phyloP scores from a whole-genome alignment of 2,888 invertebrate genomes.

The Pyrochroa serraticornis region DNA sequence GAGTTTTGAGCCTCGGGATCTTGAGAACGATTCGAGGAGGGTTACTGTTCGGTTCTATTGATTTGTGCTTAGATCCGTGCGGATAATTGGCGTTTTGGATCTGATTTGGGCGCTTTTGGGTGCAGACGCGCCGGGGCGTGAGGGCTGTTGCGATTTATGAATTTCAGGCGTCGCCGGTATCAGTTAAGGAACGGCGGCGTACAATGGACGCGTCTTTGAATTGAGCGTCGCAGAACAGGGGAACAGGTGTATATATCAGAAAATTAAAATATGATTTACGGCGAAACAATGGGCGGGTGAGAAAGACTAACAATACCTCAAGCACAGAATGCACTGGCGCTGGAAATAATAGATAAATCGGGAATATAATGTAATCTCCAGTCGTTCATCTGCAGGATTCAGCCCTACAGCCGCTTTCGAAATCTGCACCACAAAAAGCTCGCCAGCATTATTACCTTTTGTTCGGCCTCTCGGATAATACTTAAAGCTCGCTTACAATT shows the following conservation, averaged over 20 bases:
- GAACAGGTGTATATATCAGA: conserved; percentile 43
- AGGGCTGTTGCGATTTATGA: background rate
- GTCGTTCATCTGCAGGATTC: conserved; percentile 50
- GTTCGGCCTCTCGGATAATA: conserved; percentile 37
- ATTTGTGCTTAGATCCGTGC: too few relatives aligned
- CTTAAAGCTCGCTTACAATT: conserved; percentile 23
- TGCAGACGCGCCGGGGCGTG: background rate
- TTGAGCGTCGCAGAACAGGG: conserved; percentile 24
- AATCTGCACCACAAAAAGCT: conserved; percentile 49
- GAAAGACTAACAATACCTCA: conserved; percentile 51
- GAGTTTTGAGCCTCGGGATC: too few relatives aligned
- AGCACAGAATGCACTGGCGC: conserved; percentile 48
- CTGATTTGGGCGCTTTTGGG: background rate
- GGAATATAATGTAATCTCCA: conserved; percentile 51
- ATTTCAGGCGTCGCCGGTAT: background rate
- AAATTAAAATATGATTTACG: conserved; percentile 52
- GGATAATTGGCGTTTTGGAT: background rate
- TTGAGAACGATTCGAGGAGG: too few relatives aligned
- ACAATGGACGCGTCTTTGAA: conserved; percentile 30
- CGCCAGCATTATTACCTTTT: conserved; percentile 43
- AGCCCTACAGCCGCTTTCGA: conserved; percentile 45
- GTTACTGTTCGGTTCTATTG: too few relatives aligned
- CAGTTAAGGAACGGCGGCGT: conserved; percentile 10
- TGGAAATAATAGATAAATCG: conserved; percentile 51
- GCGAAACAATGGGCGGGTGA: conserved; percentile 51